Percentiles rank a stretch among this genome's conserved stretches.
These are phyloP conservation scores for Embidobia sp. DNA, from an alignment of 2,888 invertebrate species.

Conservation along the genomic window DNA sequence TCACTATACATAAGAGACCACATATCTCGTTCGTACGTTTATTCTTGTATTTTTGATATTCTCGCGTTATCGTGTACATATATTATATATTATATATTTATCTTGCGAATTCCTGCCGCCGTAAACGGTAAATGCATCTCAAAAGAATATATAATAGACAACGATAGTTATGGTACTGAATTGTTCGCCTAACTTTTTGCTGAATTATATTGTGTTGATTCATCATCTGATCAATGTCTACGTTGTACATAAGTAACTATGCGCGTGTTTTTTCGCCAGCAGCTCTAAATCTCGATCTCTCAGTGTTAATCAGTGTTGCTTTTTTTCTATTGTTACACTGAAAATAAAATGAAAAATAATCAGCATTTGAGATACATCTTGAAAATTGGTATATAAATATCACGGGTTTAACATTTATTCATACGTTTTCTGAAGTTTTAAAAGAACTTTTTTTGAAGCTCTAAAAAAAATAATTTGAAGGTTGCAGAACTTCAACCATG, in stretches of 20 bases:
- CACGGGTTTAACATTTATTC: too few species aligned
- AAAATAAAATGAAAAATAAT: too few species aligned
- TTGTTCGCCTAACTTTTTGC: conserved; percentile 49
- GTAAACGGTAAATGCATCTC: conserved; percentile 68
- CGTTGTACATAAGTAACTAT: conserved; percentile 64
- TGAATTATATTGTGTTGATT: conserved; percentile 44
- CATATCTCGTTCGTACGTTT: neutral
- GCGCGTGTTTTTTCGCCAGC: conserved; percentile 61
- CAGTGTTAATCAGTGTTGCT: conserved; percentile 19
- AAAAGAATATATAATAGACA: conserved; percentile 73
- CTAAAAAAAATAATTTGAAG: too few species aligned
- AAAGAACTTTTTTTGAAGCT: too few species aligned
- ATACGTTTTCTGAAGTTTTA: too few species aligned
- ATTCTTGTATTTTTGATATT: conserved; percentile 21
- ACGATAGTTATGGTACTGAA: conserved; percentile 67
- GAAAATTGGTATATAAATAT: too few species aligned
- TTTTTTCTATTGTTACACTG: too few species aligned
- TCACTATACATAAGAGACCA: conserved; percentile 47
- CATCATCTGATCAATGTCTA: conserved; percentile 35
- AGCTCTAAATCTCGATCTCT: conserved; percentile 40
- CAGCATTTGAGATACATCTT: too few species aligned
- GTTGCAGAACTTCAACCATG: too few species aligned
- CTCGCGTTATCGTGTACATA: conserved; percentile 23
- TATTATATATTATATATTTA: conserved; percentile 28
- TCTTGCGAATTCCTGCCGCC: conserved; percentile 53